phyloP scores from a whole-genome alignment of 2,113 vertebrate species.

The Callochromis pleurospilus region DNA sequence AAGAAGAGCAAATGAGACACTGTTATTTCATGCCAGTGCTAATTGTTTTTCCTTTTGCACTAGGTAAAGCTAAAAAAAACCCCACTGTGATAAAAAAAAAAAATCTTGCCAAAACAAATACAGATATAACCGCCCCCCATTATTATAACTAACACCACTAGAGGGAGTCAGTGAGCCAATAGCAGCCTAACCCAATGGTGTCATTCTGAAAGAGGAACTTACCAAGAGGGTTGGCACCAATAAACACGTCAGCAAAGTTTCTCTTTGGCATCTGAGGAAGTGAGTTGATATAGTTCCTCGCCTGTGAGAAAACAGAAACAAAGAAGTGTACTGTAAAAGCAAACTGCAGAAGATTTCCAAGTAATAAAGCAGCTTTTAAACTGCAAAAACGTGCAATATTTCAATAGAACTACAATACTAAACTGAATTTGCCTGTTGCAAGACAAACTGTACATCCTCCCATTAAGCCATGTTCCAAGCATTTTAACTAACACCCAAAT shows the following conservation, averaged over 20 bases:
- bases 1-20: background rate
- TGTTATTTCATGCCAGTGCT: background rate
- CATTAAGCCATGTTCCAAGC: background rate
- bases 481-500: background rate
- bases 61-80: rapidly evolving
- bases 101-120: background rate
- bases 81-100: background rate
- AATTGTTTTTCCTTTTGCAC: background rate
- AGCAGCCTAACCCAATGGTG: background rate
- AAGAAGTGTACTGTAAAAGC: background rate
- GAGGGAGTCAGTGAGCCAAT: slow-evolving; percentile 11
- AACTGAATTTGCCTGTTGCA: background rate
- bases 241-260: slow-evolving; percentile 96
- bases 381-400: background rate
- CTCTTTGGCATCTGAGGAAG: slow-evolving; percentile 94
- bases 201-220: slow-evolving; percentile 37
- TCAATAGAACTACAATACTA: background rate
- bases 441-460: background rate
- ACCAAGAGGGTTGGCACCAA: slow-evolving; percentile 96
- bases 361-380: background rate
- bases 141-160: background rate
- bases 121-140: background rate
- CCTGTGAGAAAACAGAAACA: slow-evolving; percentile 67
- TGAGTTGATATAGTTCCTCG: slow-evolving; percentile 96
- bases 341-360: background rate